phyloP scores from a whole-genome alignment of 2,797 vertebrate genomes.

The Chiloscyllium punctatum region DNA sequence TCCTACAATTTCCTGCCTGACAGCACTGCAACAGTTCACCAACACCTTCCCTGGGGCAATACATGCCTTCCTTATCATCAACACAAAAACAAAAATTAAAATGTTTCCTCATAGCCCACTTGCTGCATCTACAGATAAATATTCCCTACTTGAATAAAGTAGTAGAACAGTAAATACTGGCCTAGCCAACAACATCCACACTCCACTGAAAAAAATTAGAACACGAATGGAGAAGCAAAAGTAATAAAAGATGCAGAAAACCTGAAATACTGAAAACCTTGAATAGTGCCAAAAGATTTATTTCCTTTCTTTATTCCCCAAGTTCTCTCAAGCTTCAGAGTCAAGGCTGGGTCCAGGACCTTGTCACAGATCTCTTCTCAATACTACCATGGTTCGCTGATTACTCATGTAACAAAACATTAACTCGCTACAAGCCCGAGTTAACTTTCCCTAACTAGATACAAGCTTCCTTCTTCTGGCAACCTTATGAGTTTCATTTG shows the following conservation, averaged over 20 bases:
- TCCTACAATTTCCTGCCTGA: not conserved
- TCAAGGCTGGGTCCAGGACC: not conserved
- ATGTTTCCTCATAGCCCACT: not conserved
- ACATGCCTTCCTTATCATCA: not conserved
- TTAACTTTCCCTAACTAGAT: not conserved
- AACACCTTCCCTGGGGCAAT: not conserved
- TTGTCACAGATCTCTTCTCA: not conserved
- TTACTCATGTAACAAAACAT: not conserved
- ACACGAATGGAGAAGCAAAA: not conserved
- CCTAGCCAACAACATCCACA: no score
- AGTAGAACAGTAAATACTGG: no score
- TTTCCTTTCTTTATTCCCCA: not conserved
- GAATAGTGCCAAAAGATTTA: not conserved
- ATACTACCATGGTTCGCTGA: not conserved
- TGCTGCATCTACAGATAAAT: not conserved
- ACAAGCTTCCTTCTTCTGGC: not conserved
- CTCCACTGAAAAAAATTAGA: no score
- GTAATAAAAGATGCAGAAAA: not conserved
- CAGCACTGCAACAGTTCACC: not conserved
- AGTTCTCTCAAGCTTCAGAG: not conserved
- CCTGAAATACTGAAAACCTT: not conserved
- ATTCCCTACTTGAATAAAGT: not conserved
- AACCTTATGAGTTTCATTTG: not conserved
- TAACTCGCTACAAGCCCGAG: not conserved
- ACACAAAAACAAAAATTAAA: not conserved